phyloP scores from a whole-genome alignment of 2,113 vertebrate genomes.

The Sprattus sprattus region DNA sequence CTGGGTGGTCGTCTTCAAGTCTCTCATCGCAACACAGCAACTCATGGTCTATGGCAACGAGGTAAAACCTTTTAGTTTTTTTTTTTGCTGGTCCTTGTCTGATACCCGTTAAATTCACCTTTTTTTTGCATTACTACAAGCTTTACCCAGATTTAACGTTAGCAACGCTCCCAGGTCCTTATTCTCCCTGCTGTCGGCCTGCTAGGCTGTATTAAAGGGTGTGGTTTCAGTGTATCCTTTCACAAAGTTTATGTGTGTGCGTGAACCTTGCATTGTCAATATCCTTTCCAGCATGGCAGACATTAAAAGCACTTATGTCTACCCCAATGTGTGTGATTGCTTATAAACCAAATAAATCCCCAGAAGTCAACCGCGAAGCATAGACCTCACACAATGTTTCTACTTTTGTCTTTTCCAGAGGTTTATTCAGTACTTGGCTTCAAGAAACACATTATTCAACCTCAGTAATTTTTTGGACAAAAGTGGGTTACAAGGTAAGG shows the following conservation, averaged over 20 bases:
- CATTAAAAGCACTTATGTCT: neutral
- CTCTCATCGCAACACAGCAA: slow-evolving; percentile 88
- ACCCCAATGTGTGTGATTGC: neutral
- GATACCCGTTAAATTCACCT: neutral
- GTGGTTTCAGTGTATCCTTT: neutral
- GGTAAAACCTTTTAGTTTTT: slow-evolving; percentile 59
- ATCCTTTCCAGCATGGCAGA: neutral
- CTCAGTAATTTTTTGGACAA: slow-evolving; percentile 94
- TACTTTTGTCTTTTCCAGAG: slow-evolving; percentile 68
- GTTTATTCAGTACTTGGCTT: slow-evolving; percentile 92
- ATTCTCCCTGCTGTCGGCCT: neutral
- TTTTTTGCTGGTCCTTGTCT: neutral
- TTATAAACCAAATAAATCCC: neutral
- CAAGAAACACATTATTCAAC: slow-evolving; percentile 92
- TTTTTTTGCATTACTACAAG: neutral
- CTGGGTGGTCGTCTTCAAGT: slow-evolving; percentile 93
- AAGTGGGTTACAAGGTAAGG: slow-evolving; percentile 89
- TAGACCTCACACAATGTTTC: neutral
- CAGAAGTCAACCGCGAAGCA: neutral
- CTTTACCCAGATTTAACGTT: neutral
- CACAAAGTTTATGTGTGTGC: neutral
- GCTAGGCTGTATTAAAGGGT: neutral
- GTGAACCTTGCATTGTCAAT: neutral
- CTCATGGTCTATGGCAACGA: slow-evolving; percentile 92
- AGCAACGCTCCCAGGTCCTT: neutral